Conservation (phyloP, 1,140 invertebrate species). For the Orussus abietinus region DNA sequence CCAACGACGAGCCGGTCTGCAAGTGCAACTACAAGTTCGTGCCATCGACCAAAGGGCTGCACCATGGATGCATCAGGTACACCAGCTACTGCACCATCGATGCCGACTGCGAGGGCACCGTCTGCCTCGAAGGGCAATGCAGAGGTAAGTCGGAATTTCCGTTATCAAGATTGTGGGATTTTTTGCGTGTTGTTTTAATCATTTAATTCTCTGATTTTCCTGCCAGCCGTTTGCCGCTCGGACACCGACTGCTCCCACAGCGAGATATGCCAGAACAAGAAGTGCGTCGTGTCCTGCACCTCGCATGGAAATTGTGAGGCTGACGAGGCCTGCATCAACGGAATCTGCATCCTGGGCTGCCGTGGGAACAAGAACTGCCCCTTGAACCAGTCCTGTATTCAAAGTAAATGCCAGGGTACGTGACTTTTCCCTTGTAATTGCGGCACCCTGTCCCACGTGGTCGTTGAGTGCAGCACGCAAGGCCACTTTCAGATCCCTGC, state of each 20-base stretch:
- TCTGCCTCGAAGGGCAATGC: conserved; percentile 80
- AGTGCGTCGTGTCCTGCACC: conserved; percentile 72
- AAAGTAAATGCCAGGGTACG: conserved; percentile 73
- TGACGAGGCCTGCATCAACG: conserved; percentile 75
- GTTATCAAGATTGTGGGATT: neutral
- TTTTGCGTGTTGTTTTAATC: conserved; percentile 10
- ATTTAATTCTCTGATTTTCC: conserved; percentile 3
- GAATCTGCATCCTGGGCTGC: conserved; percentile 77
- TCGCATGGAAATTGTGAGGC: conserved; percentile 75
- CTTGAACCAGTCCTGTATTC: conserved; percentile 71
- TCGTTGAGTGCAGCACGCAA: too few relatives aligned
- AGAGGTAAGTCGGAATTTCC: conserved; percentile 50
- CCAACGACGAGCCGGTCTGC: conserved; percentile 71
- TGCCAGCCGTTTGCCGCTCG: conserved; percentile 71
- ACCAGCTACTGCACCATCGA: conserved; percentile 65
- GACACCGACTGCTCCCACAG: conserved; percentile 73
- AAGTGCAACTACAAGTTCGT: conserved; percentile 70
- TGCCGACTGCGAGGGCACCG: conserved; percentile 69
- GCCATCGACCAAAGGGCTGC: conserved; percentile 57
- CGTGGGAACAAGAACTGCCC: conserved; percentile 76
- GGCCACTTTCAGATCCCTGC: conserved; percentile 67
- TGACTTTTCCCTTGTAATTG: too few relatives aligned
- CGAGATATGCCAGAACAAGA: conserved; percentile 74
- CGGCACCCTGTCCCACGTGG: too few relatives aligned
- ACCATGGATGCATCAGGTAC: conserved; percentile 70